phyloP scores from a whole-genome alignment of 2,797 vertebrate genomes.

The Acipenser ruthenus region DNA sequence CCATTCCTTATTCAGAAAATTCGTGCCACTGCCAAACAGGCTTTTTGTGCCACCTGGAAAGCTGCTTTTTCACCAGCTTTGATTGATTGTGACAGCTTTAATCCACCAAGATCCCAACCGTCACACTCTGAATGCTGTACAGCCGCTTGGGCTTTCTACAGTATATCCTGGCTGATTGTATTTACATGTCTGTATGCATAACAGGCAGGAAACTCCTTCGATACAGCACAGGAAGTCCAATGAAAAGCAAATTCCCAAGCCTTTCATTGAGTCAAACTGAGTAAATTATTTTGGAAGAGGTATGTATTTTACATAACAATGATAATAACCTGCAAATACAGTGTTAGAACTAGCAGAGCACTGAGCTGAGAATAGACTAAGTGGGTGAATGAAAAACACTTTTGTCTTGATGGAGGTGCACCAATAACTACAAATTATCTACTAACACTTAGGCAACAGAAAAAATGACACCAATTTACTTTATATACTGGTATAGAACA shows the following conservation, averaged over 20 bases:
- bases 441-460: too few species aligned
- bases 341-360: background rate
- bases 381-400: background rate
- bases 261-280: constrained; percentile 22
- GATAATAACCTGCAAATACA: background rate
- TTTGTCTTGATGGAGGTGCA: too few species aligned
- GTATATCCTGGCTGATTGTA: constrained; percentile 12
- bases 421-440: too few species aligned
- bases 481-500: too few species aligned
- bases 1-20: too few species aligned
- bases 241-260: constrained; percentile 20
- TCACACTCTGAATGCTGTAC: constrained; percentile 8
- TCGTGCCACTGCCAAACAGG: constrained; percentile 29
- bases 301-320: too few species aligned
- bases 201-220: constrained; percentile 28
- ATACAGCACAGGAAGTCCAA: constrained; percentile 27
- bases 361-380: background rate
- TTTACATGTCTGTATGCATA: constrained; percentile 27
- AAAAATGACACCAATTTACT: too few species aligned
- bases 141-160: constrained; percentile 1
- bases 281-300: constrained; percentile 25
- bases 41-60: constrained; percentile 40
- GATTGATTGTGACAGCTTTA: constrained; percentile 40
- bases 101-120: constrained; percentile 26
- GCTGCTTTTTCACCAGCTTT: constrained; percentile 26